Evolutionary conservation across 2,888 invertebrate genomes (phyloP).

Genomic region (Drosophila flavopinicola): DNA sequence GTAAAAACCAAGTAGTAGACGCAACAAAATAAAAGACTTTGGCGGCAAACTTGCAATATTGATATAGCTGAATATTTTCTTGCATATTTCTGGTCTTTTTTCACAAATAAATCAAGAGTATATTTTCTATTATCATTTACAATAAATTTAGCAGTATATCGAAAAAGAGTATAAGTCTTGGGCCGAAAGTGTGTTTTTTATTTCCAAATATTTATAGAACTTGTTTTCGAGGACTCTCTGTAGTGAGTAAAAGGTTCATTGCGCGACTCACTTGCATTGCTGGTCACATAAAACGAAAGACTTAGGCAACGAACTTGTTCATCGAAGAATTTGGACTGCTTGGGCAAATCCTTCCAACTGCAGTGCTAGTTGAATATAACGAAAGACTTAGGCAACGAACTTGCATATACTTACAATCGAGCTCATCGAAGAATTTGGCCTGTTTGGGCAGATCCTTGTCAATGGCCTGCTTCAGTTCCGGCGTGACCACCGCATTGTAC

Average conservation of each 20-base stretch:
- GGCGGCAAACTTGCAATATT: not conserved
- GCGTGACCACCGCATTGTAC: slow-evolving; percentile 81
- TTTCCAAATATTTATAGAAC: no score
- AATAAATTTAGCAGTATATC: no score
- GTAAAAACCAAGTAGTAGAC: no score
- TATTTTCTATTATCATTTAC: no score
- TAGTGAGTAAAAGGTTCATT: no score
- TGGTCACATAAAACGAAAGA: slow-evolving; percentile 67
- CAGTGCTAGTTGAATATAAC: slow-evolving; percentile 1
- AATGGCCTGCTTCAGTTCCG: slow-evolving; percentile 81
- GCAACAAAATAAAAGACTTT: slow-evolving; percentile 3
- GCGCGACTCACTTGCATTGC: no score
- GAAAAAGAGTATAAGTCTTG: no score
- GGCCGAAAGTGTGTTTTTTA: no score
- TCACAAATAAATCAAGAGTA: no score
- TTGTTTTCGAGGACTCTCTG: no score
- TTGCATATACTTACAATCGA: slow-evolving; percentile 87
- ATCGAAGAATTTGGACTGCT: slow-evolving; percentile 88
- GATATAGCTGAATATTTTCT: no score
- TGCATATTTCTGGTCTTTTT: no score
- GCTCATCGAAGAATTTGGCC: slow-evolving; percentile 89
- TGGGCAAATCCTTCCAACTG: slow-evolving; percentile 79
- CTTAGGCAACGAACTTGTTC: slow-evolving; percentile 84
- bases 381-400: slow-evolving; percentile 52
- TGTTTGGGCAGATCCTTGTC: slow-evolving; percentile 83